Base-by-base conservation (phyloP, 1,140 invertebrate species). In the Matsumurasca onukii region DNA sequence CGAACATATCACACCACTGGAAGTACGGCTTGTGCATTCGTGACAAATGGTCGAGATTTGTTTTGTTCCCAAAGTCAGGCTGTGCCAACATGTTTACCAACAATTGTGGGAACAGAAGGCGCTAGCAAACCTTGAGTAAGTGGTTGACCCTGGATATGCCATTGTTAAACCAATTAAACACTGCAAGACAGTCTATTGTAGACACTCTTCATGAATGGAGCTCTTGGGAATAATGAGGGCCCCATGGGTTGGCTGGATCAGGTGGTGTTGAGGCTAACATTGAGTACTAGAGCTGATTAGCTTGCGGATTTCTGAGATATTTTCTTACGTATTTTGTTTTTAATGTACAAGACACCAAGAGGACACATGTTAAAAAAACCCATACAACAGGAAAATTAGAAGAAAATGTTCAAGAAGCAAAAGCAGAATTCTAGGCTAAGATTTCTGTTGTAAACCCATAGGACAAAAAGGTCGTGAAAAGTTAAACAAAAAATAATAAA, bases 141-240 rank as follows among this genome's bases (percentile, higher is more conserved):
- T 5, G n/a, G n/a, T 51, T 20, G 49, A 51, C 49, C 49, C 49
- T 51, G 49, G 24, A 22, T 45, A 45, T 17, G 9, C 17, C 34
- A 45, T 45, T 45, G 34, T 51, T 22, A 22, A 22, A 51, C 17
- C 49, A 51, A 51, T 51, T 51, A 51, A 51, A 51, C 49, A 51
- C 17, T 3, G 24, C 49, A 22, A 20, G 9, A 12, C 49, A 20
- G 49, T 20, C 5, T 5, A 3, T 5, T n/a, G 5, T 12, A 3
- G 17, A 51, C n/a, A 20, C 49, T 20, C 17, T 12, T 22, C 5
- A 22, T 5, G 49, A 17, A 22, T 3, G n/a, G 49, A 22, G 49
- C n/a, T 20, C 3, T 5, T 20, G n/a, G 5, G 3, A 20, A 51
- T 22, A 51, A 51, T 20, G 49, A 51, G 49, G 49, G 17, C n/a